phyloP scores from a whole-genome alignment of 2,888 invertebrate genomes.

The Agrotis segetum region DNA sequence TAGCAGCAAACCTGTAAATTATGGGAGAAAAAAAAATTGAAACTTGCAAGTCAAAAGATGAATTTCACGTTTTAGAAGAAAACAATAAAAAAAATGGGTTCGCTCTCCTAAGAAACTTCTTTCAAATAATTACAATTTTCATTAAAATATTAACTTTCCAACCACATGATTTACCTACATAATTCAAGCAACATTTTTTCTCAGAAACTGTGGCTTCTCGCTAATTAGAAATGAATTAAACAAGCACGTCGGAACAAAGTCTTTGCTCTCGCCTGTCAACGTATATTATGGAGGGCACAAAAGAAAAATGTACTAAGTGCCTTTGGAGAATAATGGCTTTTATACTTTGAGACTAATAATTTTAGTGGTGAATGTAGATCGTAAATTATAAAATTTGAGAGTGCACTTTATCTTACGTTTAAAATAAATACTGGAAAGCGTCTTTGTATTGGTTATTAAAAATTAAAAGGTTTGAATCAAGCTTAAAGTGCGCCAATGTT shows the following conservation, averaged over 20 bases:
- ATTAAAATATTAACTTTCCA: constrained; percentile 34
- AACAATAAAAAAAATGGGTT: too few relatives aligned
- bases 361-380: neutral
- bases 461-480: too few relatives aligned
- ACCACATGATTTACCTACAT: constrained; percentile 29
- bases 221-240: constrained; percentile 70
- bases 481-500: too few relatives aligned
- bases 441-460: too few relatives aligned
- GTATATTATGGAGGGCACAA: constrained; percentile 31
- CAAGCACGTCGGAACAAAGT: constrained; percentile 59
- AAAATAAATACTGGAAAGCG: too few relatives aligned
- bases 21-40: too few relatives aligned
- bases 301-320: constrained; percentile 47
- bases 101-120: too few relatives aligned
- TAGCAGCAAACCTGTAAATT: too few relatives aligned
- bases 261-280: constrained; percentile 44
- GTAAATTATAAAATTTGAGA: too few relatives aligned
- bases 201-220: constrained; percentile 32
- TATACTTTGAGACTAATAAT: constrained; percentile 12
- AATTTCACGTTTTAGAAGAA: too few relatives aligned
- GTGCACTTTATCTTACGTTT: too few relatives aligned
- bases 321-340: constrained; percentile 23
- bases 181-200: constrained; percentile 52
- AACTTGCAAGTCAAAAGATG: too few relatives aligned
- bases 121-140: neutral